Conservation (phyloP, 2,888 invertebrate genomes). For the Tricholauxania praeusta region DNA sequence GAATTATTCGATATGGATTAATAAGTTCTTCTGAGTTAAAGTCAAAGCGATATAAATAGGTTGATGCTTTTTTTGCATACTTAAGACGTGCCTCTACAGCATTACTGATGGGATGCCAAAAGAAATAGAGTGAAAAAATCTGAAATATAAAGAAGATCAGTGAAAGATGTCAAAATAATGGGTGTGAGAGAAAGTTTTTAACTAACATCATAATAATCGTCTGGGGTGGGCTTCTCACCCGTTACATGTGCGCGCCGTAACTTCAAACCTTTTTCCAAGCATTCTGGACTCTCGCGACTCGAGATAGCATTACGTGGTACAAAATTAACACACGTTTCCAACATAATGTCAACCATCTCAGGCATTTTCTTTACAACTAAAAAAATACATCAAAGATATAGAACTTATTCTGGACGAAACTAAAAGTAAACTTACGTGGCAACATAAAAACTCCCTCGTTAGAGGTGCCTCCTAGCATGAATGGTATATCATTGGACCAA, state of each 20-base stretch:
- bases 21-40: constrained; percentile 53
- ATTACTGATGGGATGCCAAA: constrained; percentile 51
- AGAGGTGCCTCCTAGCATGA: constrained; percentile 54
- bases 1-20: constrained; percentile 51
- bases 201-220: constrained; percentile 47
- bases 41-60: constrained; percentile 55
- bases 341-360: background rate
- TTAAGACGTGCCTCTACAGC: constrained; percentile 38
- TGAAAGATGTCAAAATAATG: background rate
- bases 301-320: constrained; percentile 45
- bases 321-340: constrained; percentile 42
- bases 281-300: constrained; percentile 39
- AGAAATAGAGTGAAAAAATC: constrained; percentile 49
- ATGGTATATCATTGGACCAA: constrained; percentile 54
- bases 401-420: background rate
- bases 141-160: constrained; percentile 34
- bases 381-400: constrained; percentile 10
- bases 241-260: constrained; percentile 47
- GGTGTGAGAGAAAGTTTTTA: background rate
- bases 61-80: constrained; percentile 43
- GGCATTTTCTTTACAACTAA: constrained; percentile 37
- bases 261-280: constrained; percentile 46
- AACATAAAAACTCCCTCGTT: constrained; percentile 53
- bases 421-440: constrained; percentile 41
- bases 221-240: constrained; percentile 42